These are phyloP conservation scores for Drosophila parabipectinata DNA, from an alignment of 1,140 invertebrate species.

Conservation along the genomic window DNA sequence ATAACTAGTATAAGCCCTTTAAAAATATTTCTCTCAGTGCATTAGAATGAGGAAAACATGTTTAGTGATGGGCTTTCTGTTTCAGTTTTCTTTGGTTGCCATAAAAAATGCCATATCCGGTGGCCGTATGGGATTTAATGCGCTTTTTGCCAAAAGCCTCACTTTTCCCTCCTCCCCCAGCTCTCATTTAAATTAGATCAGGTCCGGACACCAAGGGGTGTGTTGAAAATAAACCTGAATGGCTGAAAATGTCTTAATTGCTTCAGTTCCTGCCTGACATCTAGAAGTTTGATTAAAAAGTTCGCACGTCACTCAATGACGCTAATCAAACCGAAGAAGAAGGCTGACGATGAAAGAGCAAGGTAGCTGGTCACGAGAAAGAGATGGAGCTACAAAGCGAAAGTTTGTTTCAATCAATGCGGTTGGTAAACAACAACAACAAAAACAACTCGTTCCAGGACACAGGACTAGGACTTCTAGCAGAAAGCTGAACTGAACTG, in stretches of 20 bases:
- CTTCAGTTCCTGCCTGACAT: slow-evolving; percentile 33
- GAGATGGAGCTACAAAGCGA: slow-evolving; percentile 52
- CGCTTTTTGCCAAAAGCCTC: slow-evolving; percentile 33
- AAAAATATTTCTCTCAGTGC: neutral
- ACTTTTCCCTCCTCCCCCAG: neutral
- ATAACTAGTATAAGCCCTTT: too few relatives aligned
- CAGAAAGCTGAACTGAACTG: neutral
- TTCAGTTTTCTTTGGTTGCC: slow-evolving; percentile 40
- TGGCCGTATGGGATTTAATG: slow-evolving; percentile 68
- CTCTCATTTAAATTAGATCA: slow-evolving; percentile 76
- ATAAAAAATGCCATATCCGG: slow-evolving; percentile 68
- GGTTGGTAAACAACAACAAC: slow-evolving; percentile 20
- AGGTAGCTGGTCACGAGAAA: neutral
- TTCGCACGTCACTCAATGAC: slow-evolving; percentile 69
- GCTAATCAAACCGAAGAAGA: slow-evolving; percentile 60
- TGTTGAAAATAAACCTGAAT: neutral
- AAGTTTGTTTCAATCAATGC: slow-evolving; percentile 79
- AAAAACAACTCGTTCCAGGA: slow-evolving; percentile 1
- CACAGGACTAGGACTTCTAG: neutral
- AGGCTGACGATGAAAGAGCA: neutral
- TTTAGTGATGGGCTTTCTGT: slow-evolving; percentile 7
- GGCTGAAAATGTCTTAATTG: slow-evolving; percentile 54
- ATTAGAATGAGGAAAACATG: neutral
- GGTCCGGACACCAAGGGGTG: slow-evolving; percentile 1
- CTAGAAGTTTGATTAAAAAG: slow-evolving; percentile 74